phyloP scores from a whole-genome alignment of 1,140 invertebrate species.

The Streblospio benedicti region DNA sequence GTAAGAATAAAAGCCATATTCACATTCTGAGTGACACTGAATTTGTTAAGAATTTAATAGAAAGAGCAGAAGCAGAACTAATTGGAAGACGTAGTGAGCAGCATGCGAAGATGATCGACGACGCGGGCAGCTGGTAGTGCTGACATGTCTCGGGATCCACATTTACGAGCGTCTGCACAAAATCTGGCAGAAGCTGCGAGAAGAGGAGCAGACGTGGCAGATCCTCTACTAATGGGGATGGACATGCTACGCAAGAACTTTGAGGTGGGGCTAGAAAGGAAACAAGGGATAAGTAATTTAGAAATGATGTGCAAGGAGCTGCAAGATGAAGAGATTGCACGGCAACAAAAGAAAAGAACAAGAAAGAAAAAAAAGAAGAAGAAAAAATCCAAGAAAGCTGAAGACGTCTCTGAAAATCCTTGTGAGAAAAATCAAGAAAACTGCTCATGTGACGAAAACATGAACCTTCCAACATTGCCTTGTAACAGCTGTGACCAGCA shows the following conservation, averaged over 20 bases:
- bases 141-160: conserved; percentile 84
- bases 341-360: conserved; percentile 76
- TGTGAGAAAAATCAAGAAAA: too few species aligned
- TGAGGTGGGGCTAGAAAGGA: too few species aligned
- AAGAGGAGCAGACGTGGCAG: conserved; percentile 84
- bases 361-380: too few species aligned
- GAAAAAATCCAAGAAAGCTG: too few species aligned
- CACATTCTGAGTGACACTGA: conserved; percentile 77
- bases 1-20: conserved; percentile 62
- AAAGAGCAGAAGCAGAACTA: conserved; percentile 67
- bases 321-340: too few species aligned
- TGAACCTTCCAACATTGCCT: too few species aligned
- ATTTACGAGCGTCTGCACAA: conserved; percentile 78
- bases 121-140: conserved; percentile 89
- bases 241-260: conserved; percentile 79
- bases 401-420: too few species aligned
- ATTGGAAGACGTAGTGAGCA: conserved; percentile 62
- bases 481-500: too few species aligned
- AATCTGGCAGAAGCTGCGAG: conserved; percentile 71
- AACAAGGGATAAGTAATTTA: conserved; percentile 72
- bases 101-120: conserved; percentile 87
- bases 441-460: too few species aligned
- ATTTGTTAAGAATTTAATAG: conserved; percentile 76
- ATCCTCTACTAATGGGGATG: conserved; percentile 79
- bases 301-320: conserved; percentile 45